Conservation (phyloP, 2,888 invertebrate genomes). For the Lepidocyrtinus sp. region DNA sequence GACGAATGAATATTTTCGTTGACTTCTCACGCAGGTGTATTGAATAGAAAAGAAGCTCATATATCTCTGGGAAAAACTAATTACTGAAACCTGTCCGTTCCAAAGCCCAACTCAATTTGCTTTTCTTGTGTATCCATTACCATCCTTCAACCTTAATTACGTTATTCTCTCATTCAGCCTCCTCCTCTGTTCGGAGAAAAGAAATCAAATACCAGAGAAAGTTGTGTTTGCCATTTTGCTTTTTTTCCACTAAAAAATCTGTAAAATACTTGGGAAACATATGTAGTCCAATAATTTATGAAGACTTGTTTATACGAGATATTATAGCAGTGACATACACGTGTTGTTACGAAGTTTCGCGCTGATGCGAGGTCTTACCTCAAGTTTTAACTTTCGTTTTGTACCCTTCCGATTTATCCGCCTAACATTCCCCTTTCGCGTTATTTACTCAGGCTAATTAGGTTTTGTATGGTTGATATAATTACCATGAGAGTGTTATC, state of each 20-base stretch:
- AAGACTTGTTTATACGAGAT: too few relatives aligned
- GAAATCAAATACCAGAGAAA: conserved; percentile 11
- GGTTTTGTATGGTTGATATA: neutral
- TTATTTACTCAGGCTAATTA: neutral
- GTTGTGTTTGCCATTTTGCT: neutral
- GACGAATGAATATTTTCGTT: neutral
- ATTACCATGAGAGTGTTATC: neutral
- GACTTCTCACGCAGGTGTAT: conserved; percentile 8
- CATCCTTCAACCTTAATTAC: conserved; percentile 38
- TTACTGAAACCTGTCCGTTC: conserved; percentile 36
- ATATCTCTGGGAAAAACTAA: conserved; percentile 34
- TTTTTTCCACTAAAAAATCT: neutral
- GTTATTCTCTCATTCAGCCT: neutral
- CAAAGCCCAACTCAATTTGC: conserved; percentile 36
- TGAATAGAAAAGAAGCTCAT: conserved; percentile 17
- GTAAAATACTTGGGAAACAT: neutral
- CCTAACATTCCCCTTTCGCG: too few relatives aligned
- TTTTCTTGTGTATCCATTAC: conserved; percentile 23
- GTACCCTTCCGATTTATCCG: too few relatives aligned
- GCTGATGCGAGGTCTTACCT: too few relatives aligned
- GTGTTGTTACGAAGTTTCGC: too few relatives aligned
- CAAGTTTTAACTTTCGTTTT: too few relatives aligned
- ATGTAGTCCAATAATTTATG: neutral
- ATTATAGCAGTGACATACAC: too few relatives aligned
- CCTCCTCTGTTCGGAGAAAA: neutral